phyloP scores from a whole-genome alignment of 2,888 invertebrate species.

The Tinea semifulvella region DNA sequence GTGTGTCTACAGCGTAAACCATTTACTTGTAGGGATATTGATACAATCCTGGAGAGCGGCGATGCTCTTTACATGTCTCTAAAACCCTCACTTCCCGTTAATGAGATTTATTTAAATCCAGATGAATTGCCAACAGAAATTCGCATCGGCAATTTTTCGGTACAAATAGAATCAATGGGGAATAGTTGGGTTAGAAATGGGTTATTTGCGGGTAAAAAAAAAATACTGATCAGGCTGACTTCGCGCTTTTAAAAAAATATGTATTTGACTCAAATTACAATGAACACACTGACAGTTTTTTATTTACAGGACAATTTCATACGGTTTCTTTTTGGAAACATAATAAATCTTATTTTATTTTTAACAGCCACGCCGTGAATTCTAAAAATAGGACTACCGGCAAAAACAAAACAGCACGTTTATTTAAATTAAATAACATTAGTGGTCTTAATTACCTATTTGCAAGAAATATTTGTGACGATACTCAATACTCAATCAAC shows the following conservation, averaged over 20 bases:
- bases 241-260: background rate
- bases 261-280: background rate
- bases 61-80: no score
- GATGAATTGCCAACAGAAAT: slow-evolving; percentile 8
- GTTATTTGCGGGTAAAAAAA: background rate
- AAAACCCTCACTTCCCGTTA: background rate
- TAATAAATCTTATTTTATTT: background rate
- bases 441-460: background rate
- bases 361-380: background rate
- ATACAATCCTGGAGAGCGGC: no score
- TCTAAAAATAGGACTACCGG: background rate
- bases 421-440: background rate
- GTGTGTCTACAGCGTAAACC: no score
- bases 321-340: slow-evolving; percentile 5
- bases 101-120: slow-evolving; percentile 15
- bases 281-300: background rate
- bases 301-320: slow-evolving; percentile 6
- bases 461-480: slow-evolving; percentile 1
- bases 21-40: no score
- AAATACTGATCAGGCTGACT: background rate
- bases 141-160: background rate
- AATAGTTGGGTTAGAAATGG: background rate
- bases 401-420: no score
- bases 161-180: background rate
- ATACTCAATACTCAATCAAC: no score